Conservation (phyloP, 2,888 invertebrate genomes). For the Eupithecia exiguata region DNA sequence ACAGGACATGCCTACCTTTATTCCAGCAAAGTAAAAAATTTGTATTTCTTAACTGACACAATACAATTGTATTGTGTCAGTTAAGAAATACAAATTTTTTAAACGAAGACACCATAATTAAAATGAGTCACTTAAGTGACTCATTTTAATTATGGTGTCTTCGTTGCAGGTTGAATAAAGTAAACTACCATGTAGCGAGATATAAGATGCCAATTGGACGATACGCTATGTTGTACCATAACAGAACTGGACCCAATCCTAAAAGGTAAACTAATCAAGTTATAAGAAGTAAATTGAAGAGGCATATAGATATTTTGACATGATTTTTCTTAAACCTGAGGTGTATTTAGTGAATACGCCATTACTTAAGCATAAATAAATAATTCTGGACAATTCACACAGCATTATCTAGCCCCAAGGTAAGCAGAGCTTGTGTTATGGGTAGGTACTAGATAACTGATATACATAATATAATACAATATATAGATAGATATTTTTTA, state of each 20-base stretch:
- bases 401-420: no score
- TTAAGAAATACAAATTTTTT: background rate
- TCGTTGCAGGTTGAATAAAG: slow-evolving; percentile 84
- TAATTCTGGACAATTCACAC: no score
- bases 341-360: background rate
- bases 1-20: background rate
- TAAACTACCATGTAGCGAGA: slow-evolving; percentile 94
- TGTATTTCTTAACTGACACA: background rate
- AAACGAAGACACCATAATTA: no score
- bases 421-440: no score
- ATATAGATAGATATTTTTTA: no score
- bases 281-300: background rate
- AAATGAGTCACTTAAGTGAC: no score
- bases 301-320: background rate
- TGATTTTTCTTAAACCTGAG: background rate
- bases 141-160: background rate
- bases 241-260: slow-evolving; percentile 94
- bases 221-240: slow-evolving; percentile 98
- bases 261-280: slow-evolving; percentile 85
- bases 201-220: slow-evolving; percentile 96
- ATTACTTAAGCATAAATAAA: background rate
- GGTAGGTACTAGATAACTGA: no score
- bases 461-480: no score
- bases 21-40: background rate
- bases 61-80: background rate